Evolutionary conservation across 2,888 invertebrate species (phyloP), one percentile per base, ranked within the genome.

Genomic region (Dioctria linearis): DNA sequence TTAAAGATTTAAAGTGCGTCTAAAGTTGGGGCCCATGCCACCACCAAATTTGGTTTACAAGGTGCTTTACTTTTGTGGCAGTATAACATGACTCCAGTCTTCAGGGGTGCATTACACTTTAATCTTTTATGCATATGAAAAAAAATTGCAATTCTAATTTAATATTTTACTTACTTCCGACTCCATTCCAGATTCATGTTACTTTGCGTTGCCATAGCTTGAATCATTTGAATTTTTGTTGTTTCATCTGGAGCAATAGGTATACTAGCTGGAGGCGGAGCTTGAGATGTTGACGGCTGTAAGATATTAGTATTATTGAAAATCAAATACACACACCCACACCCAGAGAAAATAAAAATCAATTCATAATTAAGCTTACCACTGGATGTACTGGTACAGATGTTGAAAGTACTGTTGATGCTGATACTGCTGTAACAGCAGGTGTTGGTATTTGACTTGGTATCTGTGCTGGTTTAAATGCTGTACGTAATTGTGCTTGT

Each of bases 191-290:
- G 57, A 81, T 87, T 87, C 86, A 86, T 86, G 66, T 83, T 84
- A 61, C 86, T 86, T 83, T 95, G 94, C 81, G 92, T 91, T 39
- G 94, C 90, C 85, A 98, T 92, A 81, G 93, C 91, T 82, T 92
- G 88, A 0, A 94, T 90, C 92, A 96, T 94, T 87, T 95, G 93
- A 86, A 94, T 90, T 87, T 94, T 93, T 63, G 92, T 91, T 13
- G 90, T 89, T 8, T 92, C 91, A 84, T 91, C 91, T 5, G 87
- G 87, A 0, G 86, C 83, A n/a, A 86, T 84, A 6, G 86, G 83
- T 9, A 85, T 83, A 43, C 83, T 82, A 59, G 84, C 61, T 40
- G 83, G 13, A 8, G 66, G 82, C 3, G 67, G 80, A 57, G 79
- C 83, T 76, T 82, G 80, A 63, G 81, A 81, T 4, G 83, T 82